phyloP scores from a whole-genome alignment of 2,888 invertebrate genomes.

The Torymus aiolomorphi region DNA sequence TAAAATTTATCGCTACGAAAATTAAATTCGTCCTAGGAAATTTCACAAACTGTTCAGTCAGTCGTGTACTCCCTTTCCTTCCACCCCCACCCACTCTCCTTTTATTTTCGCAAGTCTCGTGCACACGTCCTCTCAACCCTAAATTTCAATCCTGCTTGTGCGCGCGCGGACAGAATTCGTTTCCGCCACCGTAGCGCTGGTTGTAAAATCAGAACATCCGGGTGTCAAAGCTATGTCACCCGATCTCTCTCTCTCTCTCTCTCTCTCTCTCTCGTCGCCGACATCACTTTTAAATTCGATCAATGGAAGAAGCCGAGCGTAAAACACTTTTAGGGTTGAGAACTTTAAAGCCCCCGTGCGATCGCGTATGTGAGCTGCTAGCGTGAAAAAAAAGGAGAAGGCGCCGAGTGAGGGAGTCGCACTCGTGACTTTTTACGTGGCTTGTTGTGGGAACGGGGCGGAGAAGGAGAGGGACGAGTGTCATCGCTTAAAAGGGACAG shows the following conservation, averaged over 20 bases:
- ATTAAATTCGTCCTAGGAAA: conserved; percentile 41
- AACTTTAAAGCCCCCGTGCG: conserved; percentile 70
- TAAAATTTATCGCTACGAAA: conserved; percentile 52
- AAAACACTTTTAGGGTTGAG: conserved; percentile 75
- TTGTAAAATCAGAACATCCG: conserved; percentile 76
- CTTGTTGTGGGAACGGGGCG: conserved; percentile 61
- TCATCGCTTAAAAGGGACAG: conserved; percentile 38
- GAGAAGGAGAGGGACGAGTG: not conserved
- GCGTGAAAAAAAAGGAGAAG: conserved; percentile 61
- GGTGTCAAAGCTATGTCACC: conserved; percentile 75
- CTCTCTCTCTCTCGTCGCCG: conserved; percentile 36
- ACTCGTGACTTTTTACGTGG: conserved; percentile 48
- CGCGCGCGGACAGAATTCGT: conserved; percentile 66
- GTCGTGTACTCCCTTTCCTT: not conserved
- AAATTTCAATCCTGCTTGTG: conserved; percentile 70
- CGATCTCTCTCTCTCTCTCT: conserved; percentile 63
- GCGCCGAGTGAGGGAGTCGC: conserved; percentile 55
- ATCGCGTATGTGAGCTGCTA: conserved; percentile 40
- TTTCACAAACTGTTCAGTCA: conserved; percentile 27
- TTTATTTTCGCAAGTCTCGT: conserved; percentile 21
- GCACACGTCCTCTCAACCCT: conserved; percentile 63
- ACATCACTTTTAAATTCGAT: conserved; percentile 75
- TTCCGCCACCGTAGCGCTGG: conserved; percentile 73
- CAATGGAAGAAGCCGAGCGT: conserved; percentile 74
- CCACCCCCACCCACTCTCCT: not conserved